Conservation (phyloP, 2,888 invertebrate genomes). For the Philonicus albiceps region DNA sequence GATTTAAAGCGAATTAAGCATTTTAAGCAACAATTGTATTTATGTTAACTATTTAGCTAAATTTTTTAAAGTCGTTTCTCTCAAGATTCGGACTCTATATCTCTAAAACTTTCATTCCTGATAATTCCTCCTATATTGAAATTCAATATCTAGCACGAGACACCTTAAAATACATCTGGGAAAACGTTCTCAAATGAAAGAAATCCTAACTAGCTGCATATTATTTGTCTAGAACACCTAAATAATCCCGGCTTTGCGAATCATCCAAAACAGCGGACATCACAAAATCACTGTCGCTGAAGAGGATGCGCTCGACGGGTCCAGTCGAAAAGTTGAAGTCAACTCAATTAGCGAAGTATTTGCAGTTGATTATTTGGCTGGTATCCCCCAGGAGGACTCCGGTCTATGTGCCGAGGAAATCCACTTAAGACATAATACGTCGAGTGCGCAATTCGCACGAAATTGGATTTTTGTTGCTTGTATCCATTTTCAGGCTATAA, state of each 20-base stretch:
- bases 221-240: neutral
- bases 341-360: slow-evolving; percentile 22
- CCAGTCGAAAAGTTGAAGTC: slow-evolving; percentile 4
- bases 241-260: neutral
- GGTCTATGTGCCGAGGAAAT: neutral
- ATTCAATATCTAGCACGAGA: too few relatives aligned
- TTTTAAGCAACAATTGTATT: too few relatives aligned
- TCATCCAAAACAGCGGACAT: neutral
- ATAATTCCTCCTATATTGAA: too few relatives aligned
- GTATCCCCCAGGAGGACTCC: neutral
- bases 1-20: neutral
- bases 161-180: neutral
- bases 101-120: too few relatives aligned
- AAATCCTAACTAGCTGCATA: neutral
- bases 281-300: neutral
- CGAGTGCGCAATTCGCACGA: slow-evolving; percentile 1
- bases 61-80: too few relatives aligned
- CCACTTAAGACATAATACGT: neutral
- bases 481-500: slow-evolving; percentile 1
- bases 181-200: neutral
- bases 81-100: too few relatives aligned
- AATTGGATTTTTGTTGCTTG: slow-evolving; percentile 25
- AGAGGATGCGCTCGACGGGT: neutral
- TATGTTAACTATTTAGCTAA: too few relatives aligned
- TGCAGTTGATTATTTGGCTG: neutral